Evolutionary conservation across 2,797 vertebrate genomes (phyloP).

Genomic region (Anabacerthia variegaticeps): DNA sequence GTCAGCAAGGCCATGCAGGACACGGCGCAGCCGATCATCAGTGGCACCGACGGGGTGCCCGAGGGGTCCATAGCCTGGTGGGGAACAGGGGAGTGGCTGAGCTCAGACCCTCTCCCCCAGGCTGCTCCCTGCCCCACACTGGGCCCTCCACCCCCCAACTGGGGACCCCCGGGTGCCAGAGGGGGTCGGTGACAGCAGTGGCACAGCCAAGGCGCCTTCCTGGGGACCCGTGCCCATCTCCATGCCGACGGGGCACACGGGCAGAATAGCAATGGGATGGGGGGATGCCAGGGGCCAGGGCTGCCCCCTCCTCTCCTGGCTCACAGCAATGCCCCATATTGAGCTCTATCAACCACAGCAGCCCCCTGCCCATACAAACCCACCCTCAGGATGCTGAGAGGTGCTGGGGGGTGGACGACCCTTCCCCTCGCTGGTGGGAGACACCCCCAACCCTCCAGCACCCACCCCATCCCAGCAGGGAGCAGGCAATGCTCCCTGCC

Average conservation of each 20-base stretch:
- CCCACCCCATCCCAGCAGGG: fast-evolving
- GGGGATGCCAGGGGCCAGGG: neutral
- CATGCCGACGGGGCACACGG: conserved; percentile 2
- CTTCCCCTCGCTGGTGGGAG: neutral
- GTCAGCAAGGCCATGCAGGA: conserved; percentile 95
- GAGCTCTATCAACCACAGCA: neutral
- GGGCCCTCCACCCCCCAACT: neutral
- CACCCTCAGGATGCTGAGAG: neutral
- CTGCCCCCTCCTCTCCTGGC: neutral
- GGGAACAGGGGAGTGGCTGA: neutral
- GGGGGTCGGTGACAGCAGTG: neutral
- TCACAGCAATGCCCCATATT: neutral
- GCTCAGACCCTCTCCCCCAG: fast-evolving
- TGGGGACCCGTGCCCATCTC: conserved; percentile 68
- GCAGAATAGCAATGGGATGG: neutral
- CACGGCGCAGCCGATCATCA: conserved; percentile 97
- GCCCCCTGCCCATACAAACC: neutral
- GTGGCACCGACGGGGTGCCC: conserved; percentile 89
- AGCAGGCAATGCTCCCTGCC: fast-evolving
- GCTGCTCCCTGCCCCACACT: neutral
- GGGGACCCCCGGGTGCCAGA: neutral
- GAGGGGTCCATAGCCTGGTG: conserved; percentile 90
- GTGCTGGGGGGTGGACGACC: neutral
- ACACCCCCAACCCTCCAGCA: no score
- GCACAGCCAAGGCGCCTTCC: conserved; percentile 17